These are phyloP conservation scores for Tribolium castaneum DNA, from an alignment of 1,140 invertebrate genomes.

Conservation along the genomic window DNA sequence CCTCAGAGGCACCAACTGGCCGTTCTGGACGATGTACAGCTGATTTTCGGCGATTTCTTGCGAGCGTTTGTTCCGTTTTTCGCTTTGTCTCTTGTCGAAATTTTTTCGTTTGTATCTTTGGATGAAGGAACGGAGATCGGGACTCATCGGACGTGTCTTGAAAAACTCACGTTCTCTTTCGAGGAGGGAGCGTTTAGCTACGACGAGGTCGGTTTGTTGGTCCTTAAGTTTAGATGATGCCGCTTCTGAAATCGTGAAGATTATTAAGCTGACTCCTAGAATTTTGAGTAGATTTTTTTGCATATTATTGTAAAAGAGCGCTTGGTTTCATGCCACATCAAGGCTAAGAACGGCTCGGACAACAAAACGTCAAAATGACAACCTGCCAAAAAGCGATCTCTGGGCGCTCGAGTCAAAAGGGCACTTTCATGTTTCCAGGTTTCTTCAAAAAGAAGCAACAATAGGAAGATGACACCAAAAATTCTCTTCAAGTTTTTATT, in stretches of 20 bases:
- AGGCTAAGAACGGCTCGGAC: background rate
- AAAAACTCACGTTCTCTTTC: constrained; percentile 45
- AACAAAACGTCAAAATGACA: constrained; percentile 12
- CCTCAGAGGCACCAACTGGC: constrained; percentile 47
- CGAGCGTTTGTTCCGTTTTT: constrained; percentile 33
- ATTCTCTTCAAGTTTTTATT: background rate
- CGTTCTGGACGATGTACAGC: constrained; percentile 51
- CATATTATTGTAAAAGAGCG: background rate
- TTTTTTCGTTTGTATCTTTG: constrained; percentile 9
- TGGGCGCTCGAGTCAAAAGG: background rate
- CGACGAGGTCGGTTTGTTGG: background rate
- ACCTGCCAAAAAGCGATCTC: background rate
- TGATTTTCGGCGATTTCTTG: constrained; percentile 38
- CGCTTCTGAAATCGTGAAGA: background rate
- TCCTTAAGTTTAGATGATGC: constrained; percentile 8
- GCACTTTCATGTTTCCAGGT: background rate
- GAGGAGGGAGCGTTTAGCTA: constrained; percentile 42
- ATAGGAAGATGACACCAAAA: background rate
- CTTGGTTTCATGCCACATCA: constrained; percentile 1
- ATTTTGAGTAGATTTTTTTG: background rate
- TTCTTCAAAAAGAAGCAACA: background rate
- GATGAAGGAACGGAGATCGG: constrained; percentile 47
- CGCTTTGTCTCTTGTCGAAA: background rate
- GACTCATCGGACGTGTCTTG: constrained; percentile 46
- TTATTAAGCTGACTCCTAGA: constrained; percentile 3